Evolutionary conservation across 2,888 invertebrate genomes (phyloP).

Genomic region (Drosophila paracracens): DNA sequence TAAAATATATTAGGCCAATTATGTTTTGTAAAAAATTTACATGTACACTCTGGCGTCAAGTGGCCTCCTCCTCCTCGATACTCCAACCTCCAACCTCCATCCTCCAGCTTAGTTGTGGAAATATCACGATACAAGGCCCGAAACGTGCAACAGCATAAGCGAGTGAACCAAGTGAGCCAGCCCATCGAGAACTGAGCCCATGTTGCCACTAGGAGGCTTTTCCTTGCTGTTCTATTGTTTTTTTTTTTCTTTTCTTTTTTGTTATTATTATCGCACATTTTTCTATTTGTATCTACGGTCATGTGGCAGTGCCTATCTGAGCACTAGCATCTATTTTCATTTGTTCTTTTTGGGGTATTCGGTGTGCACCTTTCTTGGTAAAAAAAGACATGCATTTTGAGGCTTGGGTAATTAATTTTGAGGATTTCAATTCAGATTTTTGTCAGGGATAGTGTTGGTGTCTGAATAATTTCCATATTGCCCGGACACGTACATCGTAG

Average conservation of each 20-base stretch:
- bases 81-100: background rate
- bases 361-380: constrained; percentile 11
- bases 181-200: constrained; percentile 29
- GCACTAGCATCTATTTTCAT: constrained; percentile 45
- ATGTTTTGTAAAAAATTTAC: constrained; percentile 73
- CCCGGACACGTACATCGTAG: constrained; percentile 51
- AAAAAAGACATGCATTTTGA: constrained; percentile 12
- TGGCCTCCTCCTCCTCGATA: constrained; percentile 43
- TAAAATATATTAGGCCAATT: constrained; percentile 78
- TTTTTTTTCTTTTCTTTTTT: background rate
- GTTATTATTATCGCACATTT: constrained; percentile 45
- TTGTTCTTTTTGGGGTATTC: constrained; percentile 25
- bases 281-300: constrained; percentile 43
- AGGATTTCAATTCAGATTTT: constrained; percentile 64
- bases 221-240: background rate
- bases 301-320: constrained; percentile 50
- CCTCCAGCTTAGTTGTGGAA: constrained; percentile 10
- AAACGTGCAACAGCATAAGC: constrained; percentile 73
- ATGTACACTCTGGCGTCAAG: constrained; percentile 63
- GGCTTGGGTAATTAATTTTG: constrained; percentile 69
- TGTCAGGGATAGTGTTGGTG: constrained; percentile 54
- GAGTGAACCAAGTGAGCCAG: constrained; percentile 15
- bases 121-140: constrained; percentile 69
- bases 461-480: constrained; percentile 47
- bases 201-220: constrained; percentile 29